These are phyloP conservation scores for Columba janthina DNA, from an alignment of 2,113 vertebrate species.

Conservation along the genomic window DNA sequence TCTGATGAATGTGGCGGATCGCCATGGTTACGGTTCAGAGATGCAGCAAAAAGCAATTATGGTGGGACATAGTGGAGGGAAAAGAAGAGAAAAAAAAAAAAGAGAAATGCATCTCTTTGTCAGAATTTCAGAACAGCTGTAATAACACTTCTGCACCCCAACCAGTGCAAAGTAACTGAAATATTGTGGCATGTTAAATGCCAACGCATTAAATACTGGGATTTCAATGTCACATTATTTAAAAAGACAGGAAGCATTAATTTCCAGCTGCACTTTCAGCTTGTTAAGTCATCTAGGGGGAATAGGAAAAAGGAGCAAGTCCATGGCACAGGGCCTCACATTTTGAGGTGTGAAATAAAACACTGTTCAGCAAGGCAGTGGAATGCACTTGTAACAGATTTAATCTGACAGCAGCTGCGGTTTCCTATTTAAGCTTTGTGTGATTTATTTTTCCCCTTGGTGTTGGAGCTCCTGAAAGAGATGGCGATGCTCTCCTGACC, in stretches of 20 bases:
- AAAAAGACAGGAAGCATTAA: conserved; percentile 83
- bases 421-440: conserved; percentile 54
- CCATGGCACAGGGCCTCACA: conserved; percentile 54
- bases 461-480: conserved; percentile 58
- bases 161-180: conserved; percentile 82
- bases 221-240: conserved; percentile 82
- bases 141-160: conserved; percentile 82
- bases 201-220: conserved; percentile 74
- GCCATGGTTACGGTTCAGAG: conserved; percentile 88
- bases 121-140: conserved; percentile 88
- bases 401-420: conserved; percentile 66
- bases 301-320: conserved; percentile 61
- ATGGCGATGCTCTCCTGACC: background rate
- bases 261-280: conserved; percentile 77
- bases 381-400: conserved; percentile 61
- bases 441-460: conserved; percentile 30
- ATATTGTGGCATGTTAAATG: conserved; percentile 83
- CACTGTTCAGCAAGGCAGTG: conserved; percentile 38
- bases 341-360: conserved; percentile 63
- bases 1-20: conserved; percentile 83
- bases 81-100: background rate
- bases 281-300: conserved; percentile 68
- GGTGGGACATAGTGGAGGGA: conserved; percentile 69
- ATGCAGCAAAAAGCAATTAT: conserved; percentile 87
- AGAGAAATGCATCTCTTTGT: conserved; percentile 85